These are phyloP conservation scores for Somateria mollissima DNA, from an alignment of 2,797 vertebrate species.

Conservation along the genomic window DNA sequence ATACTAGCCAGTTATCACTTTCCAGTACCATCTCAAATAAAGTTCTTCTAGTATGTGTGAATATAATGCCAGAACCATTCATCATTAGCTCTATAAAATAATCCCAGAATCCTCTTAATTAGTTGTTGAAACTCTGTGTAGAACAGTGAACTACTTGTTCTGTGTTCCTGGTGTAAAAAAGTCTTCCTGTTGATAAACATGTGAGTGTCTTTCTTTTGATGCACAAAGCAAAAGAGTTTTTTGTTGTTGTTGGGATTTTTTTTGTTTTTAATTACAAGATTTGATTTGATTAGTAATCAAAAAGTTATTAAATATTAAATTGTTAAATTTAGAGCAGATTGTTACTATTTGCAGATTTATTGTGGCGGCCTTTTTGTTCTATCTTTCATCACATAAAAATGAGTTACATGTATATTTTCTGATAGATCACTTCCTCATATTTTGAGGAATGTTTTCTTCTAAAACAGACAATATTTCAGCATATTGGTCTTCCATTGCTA, in stretches of 20 bases:
- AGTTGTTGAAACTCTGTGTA: neutral
- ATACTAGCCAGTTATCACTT: neutral
- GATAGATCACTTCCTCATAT: neutral
- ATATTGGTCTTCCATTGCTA: fast-evolving
- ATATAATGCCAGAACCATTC: neutral
- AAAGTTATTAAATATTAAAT: neutral
- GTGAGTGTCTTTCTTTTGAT: neutral
- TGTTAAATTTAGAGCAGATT: neutral
- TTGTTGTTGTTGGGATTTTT: too few relatives aligned
- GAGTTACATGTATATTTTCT: neutral
- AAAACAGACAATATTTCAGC: neutral
- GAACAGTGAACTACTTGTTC: neutral
- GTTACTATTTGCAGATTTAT: neutral
- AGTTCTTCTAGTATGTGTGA: neutral
- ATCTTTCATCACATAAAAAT: neutral
- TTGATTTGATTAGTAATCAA: neutral
- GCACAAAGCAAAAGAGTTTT: neutral
- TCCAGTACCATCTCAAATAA: neutral
- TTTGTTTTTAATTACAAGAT: too few relatives aligned
- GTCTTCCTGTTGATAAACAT: neutral
- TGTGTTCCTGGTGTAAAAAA: neutral
- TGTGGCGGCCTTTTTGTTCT: neutral
- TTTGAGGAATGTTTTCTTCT: neutral
- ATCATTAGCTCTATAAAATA: neutral
- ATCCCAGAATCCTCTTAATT: neutral